Evolutionary conservation across 2,113 vertebrate species (phyloP), one percentile per base, ranked within the genome.

Genomic region (Chaenogobius annularis): DNA sequence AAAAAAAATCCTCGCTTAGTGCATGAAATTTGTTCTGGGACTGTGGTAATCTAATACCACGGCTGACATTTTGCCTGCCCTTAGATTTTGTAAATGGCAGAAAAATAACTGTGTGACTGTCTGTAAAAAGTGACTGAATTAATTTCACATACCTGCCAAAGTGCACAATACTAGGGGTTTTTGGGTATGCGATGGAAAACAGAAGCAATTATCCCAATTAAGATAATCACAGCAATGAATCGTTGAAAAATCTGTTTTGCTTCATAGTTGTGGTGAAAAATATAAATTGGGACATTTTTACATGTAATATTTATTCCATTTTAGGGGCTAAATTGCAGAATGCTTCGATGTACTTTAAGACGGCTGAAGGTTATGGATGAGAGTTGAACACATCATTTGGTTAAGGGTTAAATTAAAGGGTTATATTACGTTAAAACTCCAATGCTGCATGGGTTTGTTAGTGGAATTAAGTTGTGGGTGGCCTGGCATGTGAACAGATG

Each of bases 31-130:
- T 79, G 79, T 86, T 91, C 89, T 78, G 82, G 76, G 63, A 44
- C 78, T 83, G 64, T 66, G 61, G 70, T 90, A 86, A 90, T 90
- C 79, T 83, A 85, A 90, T 90, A 87, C 85, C 84, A 83, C 66
- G 64, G 83, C 89, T 91, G 91, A 91, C 90, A 88, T 91, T 91
- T 91, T 75, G 79, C 71, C 23, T 79, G 75, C 71, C 74, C 87
- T 88, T 87, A 88, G 84, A 84, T 86, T 86, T 80, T 78, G 77
- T 80, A 86, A 92, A 87, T 88, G 84, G 86, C 79, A 81, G 75
- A 83, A 74, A 79, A 88, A 89, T 82, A 83, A 87, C 85, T 77
- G 61, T 67, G 66, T 84, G 82, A 85, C 81, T 77, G 55, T 74
- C 73, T 73, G 59, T 76, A 52, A 83, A 81, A 71, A 80, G 40